phyloP scores from a whole-genome alignment of 2,113 vertebrate species.

The Asarcornis scutulata region DNA sequence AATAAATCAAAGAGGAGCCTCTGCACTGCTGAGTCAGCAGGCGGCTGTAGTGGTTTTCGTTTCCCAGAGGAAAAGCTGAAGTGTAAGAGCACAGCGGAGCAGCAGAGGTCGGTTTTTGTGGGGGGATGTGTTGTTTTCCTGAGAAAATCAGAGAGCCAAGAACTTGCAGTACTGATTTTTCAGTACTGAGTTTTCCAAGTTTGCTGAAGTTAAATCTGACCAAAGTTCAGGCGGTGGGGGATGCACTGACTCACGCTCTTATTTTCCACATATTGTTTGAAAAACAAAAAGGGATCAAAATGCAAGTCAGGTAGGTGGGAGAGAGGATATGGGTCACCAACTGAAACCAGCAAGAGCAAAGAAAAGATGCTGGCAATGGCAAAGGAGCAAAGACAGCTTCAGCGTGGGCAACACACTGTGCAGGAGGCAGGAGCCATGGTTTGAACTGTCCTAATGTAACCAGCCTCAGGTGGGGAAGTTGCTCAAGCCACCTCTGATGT shows the following conservation, averaged over 20 bases:
- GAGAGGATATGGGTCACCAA: background rate
- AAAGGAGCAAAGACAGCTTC: background rate
- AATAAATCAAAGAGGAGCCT: background rate
- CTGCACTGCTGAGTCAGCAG: background rate
- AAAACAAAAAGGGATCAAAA: background rate
- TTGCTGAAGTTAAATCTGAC: background rate
- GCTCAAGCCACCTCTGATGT: background rate
- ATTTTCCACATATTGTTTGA: background rate
- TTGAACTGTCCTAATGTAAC: background rate
- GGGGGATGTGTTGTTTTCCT: background rate
- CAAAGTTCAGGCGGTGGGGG: background rate
- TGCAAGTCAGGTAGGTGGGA: background rate
- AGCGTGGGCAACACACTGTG: rapidly evolving
- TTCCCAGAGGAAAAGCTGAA: background rate
- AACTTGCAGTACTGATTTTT: background rate
- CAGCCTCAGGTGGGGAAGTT: background rate
- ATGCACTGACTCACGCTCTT: background rate
- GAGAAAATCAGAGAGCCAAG: background rate
- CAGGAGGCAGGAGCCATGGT: background rate
- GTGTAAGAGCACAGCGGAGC: background rate
- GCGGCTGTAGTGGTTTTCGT: background rate
- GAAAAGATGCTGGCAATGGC: background rate
- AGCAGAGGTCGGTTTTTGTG: background rate
- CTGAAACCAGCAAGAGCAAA: background rate
- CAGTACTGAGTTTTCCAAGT: background rate